Evolutionary conservation across 1,140 invertebrate genomes (phyloP), one percentile per base, ranked within the genome.

Genomic region (Pachyrhynchus sulphureomaculatus): DNA sequence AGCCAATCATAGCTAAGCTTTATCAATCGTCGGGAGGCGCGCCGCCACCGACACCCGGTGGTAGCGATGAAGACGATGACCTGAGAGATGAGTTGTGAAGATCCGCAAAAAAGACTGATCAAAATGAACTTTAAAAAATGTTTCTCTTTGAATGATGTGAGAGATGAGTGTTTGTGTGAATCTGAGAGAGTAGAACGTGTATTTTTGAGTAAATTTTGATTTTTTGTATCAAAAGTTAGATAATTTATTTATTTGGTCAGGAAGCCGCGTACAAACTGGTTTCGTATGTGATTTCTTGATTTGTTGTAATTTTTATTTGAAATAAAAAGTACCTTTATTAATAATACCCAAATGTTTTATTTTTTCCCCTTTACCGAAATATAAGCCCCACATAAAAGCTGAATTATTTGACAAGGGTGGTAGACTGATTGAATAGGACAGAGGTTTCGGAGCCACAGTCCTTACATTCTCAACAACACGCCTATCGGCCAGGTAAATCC

Each of bases 1-100:
- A 98, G 74, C 97, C 97, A 8, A 98, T 99, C 73, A 96, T 99
- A 72, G 88, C 93, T 15, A 99, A 99, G 81, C 79, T 99, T 44
- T 99, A 99, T 79, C 92, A 96, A 75, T 88, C 89, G 37, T 81
- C 87, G 39, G 91, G 88, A 18, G 89, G 87, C 47, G 83, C 84
- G n/a, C 86, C 87, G 2, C 86, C 89, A 51, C 86, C 88, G 17
- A 79, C 83, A 6, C 82, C 84, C 2, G 82, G 78, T 1, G 81
- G 76, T 32, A 74, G 72, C 37, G 88, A 89, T 0, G 87, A 88
- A 24, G 90, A 91, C 26, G 90, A 91, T 24, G 89, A 92, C 74
- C 83, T 91, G 70, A 93, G 91, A 75, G 92, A 94, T 75, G 92
- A 94, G 77, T 83, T 93, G 81, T 95, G 91, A 91, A 48, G 18